A percentile compares a stretch with the other conserved stretches of the same genome.
Conservation (phyloP, 2,888 invertebrate genomes). For the Meteorus cinctellus region DNA sequence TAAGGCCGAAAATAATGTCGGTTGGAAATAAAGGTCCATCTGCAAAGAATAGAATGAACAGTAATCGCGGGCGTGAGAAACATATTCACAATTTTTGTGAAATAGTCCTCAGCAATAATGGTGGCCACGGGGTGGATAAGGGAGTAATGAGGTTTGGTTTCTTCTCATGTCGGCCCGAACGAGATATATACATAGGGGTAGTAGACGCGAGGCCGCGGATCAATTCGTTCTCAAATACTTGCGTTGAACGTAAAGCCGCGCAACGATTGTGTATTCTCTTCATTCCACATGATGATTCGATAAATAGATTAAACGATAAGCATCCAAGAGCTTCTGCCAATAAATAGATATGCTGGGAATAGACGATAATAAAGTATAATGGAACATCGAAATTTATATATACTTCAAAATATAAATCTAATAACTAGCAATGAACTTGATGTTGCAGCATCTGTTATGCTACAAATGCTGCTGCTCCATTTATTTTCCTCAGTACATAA, state of each 20-base stretch:
- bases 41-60: constrained; percentile 50
- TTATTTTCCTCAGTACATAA: no score
- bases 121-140: constrained; percentile 43
- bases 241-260: background rate
- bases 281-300: background rate
- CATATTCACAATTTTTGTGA: constrained; percentile 24
- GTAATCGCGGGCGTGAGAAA: constrained; percentile 46
- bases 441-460: background rate
- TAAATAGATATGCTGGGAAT: background rate
- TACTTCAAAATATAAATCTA: no score
- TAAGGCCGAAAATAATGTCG: constrained; percentile 2
- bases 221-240: constrained; percentile 62
- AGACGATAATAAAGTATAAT: background rate
- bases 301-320: background rate
- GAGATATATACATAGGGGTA: constrained; percentile 32
- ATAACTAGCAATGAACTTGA: background rate
- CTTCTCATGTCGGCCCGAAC: constrained; percentile 9
- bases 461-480: no score
- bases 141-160: constrained; percentile 50
- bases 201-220: constrained; percentile 62
- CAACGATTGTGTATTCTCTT: constrained; percentile 12
- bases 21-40: constrained; percentile 26
- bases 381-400: background rate
- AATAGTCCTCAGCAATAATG: constrained; percentile 14
- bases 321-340: background rate